Percentiles rank a stretch among this genome's conserved stretches.
These are phyloP conservation scores for Frankliniella intonsa DNA, from an alignment of 2,888 invertebrate genomes.

Conservation along the genomic window DNA sequence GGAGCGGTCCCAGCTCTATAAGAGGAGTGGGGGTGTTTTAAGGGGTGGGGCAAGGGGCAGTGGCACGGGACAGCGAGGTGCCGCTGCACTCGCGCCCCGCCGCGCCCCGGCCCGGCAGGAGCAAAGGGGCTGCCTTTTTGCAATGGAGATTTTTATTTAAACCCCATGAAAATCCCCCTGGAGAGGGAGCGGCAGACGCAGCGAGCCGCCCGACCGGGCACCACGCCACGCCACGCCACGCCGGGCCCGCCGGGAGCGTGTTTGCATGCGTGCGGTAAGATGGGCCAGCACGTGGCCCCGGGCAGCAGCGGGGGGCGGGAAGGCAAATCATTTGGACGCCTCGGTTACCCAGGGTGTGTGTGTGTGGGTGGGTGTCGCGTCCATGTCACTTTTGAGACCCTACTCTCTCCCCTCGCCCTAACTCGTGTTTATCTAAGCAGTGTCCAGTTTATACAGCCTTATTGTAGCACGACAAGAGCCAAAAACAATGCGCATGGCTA, in stretches of 20 bases:
- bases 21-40: not conserved
- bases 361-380: not conserved
- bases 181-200: not conserved
- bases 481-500: too few species aligned
- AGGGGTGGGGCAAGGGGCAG: not conserved
- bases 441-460: too few species aligned
- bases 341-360: not conserved
- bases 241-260: not conserved
- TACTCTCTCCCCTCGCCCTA: too few species aligned
- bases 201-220: not conserved
- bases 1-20: too few species aligned
- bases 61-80: not conserved
- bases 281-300: not conserved
- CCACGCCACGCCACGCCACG: not conserved
- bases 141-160: constrained; percentile 27
- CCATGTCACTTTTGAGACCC: not conserved
- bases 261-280: constrained; percentile 6
- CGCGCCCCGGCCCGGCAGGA: not conserved
- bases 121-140: not conserved
- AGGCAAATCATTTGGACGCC: not conserved
- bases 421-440: too few species aligned
- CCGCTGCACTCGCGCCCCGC: not conserved
- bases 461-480: too few species aligned
- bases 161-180: not conserved
- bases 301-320: not conserved